Base-by-base conservation (phyloP, 2,113 vertebrate genomes). In the Numenius arquata region DNA sequence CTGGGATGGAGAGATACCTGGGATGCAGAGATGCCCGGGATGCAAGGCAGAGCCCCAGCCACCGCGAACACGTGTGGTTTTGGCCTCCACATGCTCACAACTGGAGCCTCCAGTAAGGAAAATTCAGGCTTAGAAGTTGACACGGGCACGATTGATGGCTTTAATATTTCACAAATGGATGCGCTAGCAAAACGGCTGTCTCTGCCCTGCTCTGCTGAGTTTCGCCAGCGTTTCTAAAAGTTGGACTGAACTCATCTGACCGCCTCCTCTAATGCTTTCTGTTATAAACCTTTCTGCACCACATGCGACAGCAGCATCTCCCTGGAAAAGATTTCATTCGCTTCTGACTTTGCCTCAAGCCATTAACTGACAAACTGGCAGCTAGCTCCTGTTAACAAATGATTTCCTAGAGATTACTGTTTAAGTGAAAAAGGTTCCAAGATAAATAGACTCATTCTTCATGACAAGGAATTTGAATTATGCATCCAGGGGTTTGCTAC, bases 351-450 rank as follows among this genome's bases (percentile, higher is more conserved):
- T 61, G 96, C 97, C 96, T 96, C 90, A 61, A 97, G 96, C 94
- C 94, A 96, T 96, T 96, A 93, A 93, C 92, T 92, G 95, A 95
- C 95, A 95, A 95, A 94, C 95, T 97, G 95, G 92, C 94, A 96
- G 96, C 41, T 50, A 95, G 81, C 91, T 80, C 85, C 95, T 95
- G 94, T 81, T 97, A 97, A 96, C 87, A 96, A 97, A 97, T 94
- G 78, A 96, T 97, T 98, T 97, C 96, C 95, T 97, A 96, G 94
- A 97, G 97, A 97, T 96, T 96, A 96, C 83, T 63, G 89, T 87
- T 97, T 79, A 96, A 97, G 94, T 70, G 76, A 94, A 95, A 92
- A 97, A 95, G 65, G 82, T 97, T 97, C 97, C 97, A 98, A 97
- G 95, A 97, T 87, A 97, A 97, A 97, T 78, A 97, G 73, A 89